Percentiles rank a stretch among this genome's conserved stretches.
These are phyloP conservation scores for Hoplodrina ambigua DNA, from an alignment of 2,888 invertebrate species.

Conservation along the genomic window DNA sequence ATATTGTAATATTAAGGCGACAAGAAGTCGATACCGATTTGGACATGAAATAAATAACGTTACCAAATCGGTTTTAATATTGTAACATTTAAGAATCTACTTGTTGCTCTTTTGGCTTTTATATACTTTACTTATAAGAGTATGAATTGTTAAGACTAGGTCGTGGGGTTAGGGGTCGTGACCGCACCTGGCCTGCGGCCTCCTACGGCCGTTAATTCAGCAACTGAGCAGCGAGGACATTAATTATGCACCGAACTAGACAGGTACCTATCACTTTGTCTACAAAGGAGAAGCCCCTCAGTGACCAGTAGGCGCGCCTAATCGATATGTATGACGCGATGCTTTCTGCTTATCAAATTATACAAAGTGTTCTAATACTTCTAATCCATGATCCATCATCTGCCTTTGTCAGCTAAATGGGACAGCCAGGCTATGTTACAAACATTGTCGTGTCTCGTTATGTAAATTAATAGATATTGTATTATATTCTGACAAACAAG, in stretches of 20 bases:
- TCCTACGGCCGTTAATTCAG: constrained; percentile 27
- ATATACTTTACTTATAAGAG: constrained; percentile 7
- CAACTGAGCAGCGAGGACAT: constrained; percentile 36
- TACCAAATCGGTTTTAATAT: constrained; percentile 26
- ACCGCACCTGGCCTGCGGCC: constrained; percentile 27
- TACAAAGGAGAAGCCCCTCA: constrained; percentile 76
- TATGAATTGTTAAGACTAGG: constrained; percentile 12
- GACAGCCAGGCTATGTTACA: constrained; percentile 13
- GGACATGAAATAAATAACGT: constrained; percentile 21
- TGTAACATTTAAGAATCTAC: constrained; percentile 4
- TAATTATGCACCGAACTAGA: constrained; percentile 55
- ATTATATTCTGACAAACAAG: constrained; percentile 30
- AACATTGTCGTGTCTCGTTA: constrained; percentile 20
- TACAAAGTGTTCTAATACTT: constrained; percentile 56
- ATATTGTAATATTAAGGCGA: constrained; percentile 2
- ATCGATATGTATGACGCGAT: constrained; percentile 72
- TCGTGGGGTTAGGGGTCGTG: constrained; percentile 1
- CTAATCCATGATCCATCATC: constrained; percentile 69
- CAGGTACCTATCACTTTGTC: constrained; percentile 60
- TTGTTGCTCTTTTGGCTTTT: constrained; percentile 19
- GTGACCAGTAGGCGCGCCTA: constrained; percentile 71
- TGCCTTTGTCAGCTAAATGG: constrained; percentile 42
- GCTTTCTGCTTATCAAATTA: constrained; percentile 71
- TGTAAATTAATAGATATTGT: constrained; percentile 36
- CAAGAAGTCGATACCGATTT: constrained; percentile 29